Base-by-base conservation (phyloP, 2,797 vertebrate genomes). In the Lagodon rhomboides region DNA sequence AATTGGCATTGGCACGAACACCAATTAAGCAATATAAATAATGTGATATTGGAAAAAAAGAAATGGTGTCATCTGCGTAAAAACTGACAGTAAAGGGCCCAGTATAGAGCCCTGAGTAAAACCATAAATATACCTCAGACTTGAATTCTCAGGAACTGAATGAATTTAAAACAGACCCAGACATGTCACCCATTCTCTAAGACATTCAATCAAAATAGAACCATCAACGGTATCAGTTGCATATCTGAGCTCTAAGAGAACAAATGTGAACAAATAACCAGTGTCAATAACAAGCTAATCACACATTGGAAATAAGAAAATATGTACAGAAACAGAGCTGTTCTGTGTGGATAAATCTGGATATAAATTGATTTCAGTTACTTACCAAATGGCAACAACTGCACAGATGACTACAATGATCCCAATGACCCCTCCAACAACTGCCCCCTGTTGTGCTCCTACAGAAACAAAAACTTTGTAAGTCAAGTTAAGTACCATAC, bases 361-460 rank as follows among this genome's bases (percentile, higher is more conserved):
- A 22, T 20, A 6, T 47, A 2, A 22, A 7, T 10, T 3, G 0
- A 11, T 30, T 30, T 43, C 0, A 23, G 38, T 41, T 7, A 43
- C 62, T 76, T 47, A 81, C 79, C 61, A 66, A 50, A 76, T 2
- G 11, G 23, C 18, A 13, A 20, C 11, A 9, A 67, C 43, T 11
- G 43, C 62, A 58, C 58, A 51, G 46, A 75, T 27, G 67, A 76
- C 4, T 17, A 66, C 1, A 17, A 81, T 49, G 49, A 49, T 16
- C 47, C 66, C 72, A 20, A 41, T 43, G 22, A 66, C 20, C 30
- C n/a, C 73, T 54, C 72, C 79, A 38, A 50, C 25, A 30, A 49
- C 6, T 22, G 54, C 22, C 9, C 22, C 55, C 18, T 7, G n/a
- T 34, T 27, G n/a, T 17, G 15, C 13, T 43, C 27, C 61, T 34